A percentile compares a stretch with the other conserved stretches of the same genome.
Conservation (phyloP, 2,113 vertebrate genomes). For the Nesogale talazaci region DNA sequence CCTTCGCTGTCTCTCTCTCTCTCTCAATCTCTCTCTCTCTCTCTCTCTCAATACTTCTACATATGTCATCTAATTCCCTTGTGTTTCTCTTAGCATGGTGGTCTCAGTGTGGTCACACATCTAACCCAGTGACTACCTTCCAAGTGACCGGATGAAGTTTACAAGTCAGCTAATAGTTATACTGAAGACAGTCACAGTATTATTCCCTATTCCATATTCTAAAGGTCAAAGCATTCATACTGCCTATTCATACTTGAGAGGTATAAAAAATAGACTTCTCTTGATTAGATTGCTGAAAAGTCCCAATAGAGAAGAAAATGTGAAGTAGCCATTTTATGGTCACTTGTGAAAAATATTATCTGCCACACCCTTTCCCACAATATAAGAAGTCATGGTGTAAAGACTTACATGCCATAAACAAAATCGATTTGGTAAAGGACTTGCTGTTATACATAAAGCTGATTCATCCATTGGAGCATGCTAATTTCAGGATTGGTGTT, state of each 20-base stretch:
- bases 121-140: slow-evolving; percentile 4
- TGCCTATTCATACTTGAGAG: background rate
- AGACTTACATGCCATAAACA: slow-evolving; percentile 60
- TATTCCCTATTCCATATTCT: slow-evolving; percentile 14
- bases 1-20: background rate
- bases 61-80: background rate
- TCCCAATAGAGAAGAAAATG: slow-evolving; percentile 13
- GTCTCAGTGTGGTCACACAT: background rate
- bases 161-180: background rate
- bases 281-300: background rate
- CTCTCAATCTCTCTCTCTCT: background rate
- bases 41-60: background rate
- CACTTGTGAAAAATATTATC: slow-evolving; percentile 46
- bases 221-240: slow-evolving; percentile 8
- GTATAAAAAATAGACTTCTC: background rate
- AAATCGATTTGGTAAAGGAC: slow-evolving; percentile 67
- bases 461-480: slow-evolving; percentile 65
- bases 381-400: slow-evolving; percentile 57
- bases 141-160: background rate
- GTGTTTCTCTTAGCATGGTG: background rate
- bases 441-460: slow-evolving; percentile 41
- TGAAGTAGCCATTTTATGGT: background rate
- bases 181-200: background rate
- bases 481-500: slow-evolving; percentile 48
- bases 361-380: slow-evolving; percentile 22